Evolutionary conservation across 2,797 vertebrate species (phyloP).

Genomic region (Spheniscus humboldti): DNA sequence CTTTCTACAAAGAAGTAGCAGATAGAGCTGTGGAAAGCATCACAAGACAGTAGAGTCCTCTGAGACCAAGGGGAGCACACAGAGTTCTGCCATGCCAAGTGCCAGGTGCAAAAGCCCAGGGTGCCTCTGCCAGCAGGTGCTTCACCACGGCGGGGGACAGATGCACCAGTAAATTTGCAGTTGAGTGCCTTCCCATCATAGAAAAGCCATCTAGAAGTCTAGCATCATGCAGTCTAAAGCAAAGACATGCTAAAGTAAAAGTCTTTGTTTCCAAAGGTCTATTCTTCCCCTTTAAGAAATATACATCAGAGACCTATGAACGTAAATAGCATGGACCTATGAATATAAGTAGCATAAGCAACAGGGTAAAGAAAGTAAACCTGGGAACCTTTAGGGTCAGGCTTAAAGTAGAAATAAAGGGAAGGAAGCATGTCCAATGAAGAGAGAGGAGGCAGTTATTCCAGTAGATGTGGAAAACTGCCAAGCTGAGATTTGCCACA

Average conservation of each 20-base stretch:
- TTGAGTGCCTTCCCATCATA: not conserved
- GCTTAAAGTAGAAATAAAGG: not conserved
- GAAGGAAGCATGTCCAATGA: not conserved
- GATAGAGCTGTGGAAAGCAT: not conserved
- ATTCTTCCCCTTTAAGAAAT: not conserved
- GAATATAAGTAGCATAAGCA: not conserved
- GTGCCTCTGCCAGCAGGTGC: not conserved
- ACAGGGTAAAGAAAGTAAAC: not conserved
- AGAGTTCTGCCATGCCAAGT: not conserved
- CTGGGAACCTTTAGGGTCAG: not conserved
- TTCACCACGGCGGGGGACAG: fast-evolving
- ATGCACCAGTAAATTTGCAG: not conserved
- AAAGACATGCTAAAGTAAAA: not conserved
- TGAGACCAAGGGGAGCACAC: not conserved
- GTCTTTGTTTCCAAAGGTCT: not conserved
- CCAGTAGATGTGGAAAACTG: not conserved
- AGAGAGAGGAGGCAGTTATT: not conserved
- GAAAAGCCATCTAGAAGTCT: not conserved
- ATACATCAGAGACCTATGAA: not conserved
- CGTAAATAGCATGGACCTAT: not conserved
- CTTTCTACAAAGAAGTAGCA: not conserved
- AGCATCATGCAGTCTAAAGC: not conserved
- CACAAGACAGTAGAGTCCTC: not conserved
- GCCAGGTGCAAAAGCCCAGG: not conserved
- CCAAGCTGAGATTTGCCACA: conserved; percentile 14